Conservation (phyloP, 2,113 vertebrate species). For the Paradoxurus hermaphroditus region DNA sequence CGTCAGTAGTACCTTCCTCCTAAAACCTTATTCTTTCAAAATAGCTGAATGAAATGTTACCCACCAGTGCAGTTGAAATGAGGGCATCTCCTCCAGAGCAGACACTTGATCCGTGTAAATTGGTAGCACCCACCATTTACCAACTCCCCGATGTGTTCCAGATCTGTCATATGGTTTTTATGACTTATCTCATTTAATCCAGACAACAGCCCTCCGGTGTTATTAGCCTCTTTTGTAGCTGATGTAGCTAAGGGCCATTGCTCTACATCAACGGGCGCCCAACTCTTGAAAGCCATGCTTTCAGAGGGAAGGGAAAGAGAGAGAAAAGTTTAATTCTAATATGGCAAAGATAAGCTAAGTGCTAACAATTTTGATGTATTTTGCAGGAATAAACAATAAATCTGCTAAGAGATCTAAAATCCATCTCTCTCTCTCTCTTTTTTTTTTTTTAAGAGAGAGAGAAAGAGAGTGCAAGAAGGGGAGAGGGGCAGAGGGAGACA, state of each 20-base stretch:
- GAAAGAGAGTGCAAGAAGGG: too few relatives aligned
- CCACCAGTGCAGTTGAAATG: neutral
- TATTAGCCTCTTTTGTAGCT: neutral
- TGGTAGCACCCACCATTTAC: neutral
- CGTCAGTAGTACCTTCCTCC: slow-evolving; percentile 16
- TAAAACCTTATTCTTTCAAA: slow-evolving; percentile 68
- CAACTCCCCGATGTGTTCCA: fast-evolving
- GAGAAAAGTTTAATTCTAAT: neutral
- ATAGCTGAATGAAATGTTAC: neutral
- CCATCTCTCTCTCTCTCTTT: too few relatives aligned
- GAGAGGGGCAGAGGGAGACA: too few relatives aligned
- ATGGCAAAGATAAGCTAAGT: neutral
- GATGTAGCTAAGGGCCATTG: neutral
- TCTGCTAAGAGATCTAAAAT: neutral
- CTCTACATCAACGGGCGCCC: neutral
- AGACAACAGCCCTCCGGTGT: neutral
- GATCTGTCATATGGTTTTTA: neutral
- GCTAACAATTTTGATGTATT: neutral
- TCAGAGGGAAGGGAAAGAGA: neutral
- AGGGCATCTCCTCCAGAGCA: neutral
- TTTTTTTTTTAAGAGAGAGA: too few relatives aligned
- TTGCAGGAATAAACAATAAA: neutral
- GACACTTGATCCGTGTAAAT: neutral
- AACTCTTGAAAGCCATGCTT: neutral
- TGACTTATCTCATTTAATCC: neutral